Conservation (phyloP, 2,888 invertebrate species). For the Amphipoea oculea region DNA sequence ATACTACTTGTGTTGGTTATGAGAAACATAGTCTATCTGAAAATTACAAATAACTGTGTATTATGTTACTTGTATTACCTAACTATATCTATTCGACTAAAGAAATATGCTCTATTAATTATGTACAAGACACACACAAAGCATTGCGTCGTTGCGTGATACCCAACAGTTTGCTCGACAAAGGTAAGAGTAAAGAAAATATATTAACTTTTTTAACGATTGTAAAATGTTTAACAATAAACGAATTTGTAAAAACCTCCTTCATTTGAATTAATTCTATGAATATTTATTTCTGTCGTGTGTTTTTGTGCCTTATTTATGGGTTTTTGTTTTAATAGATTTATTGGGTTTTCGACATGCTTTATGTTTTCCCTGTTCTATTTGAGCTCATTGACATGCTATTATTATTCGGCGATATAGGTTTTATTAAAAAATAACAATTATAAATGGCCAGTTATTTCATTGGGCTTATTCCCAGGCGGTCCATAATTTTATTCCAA, state of each 20-base stretch:
- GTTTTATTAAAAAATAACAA: background rate
- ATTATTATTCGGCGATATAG: background rate
- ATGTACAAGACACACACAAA: slow-evolving; percentile 18
- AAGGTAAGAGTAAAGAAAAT: slow-evolving; percentile 13
- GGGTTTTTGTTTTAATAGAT: slow-evolving; percentile 12
- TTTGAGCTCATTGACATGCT: background rate
- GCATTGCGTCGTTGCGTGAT: slow-evolving; percentile 44
- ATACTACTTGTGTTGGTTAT: slow-evolving; percentile 1
- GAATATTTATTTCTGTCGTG: background rate
- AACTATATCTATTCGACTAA: background rate
- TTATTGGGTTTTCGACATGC: slow-evolving; percentile 10
- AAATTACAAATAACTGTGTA: slow-evolving; percentile 10
- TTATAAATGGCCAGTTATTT: background rate
- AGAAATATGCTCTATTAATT: slow-evolving; percentile 14
- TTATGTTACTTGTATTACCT: slow-evolving; percentile 12
- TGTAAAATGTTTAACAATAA: background rate
- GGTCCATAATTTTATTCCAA: no score
- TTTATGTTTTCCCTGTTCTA: slow-evolving; percentile 39
- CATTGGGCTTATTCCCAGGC: no score
- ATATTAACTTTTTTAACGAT: background rate
- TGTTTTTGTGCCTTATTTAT: slow-evolving; percentile 5
- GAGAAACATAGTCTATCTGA: background rate
- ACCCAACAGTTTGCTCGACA: background rate
- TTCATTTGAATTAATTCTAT: slow-evolving; percentile 7
- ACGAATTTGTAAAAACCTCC: slow-evolving; percentile 8